Percentiles rank a stretch among this genome's conserved stretches.
Conservation (phyloP, 53 echinoderm and acorn worm genomes). For the Paracentrotus lividus region DNA sequence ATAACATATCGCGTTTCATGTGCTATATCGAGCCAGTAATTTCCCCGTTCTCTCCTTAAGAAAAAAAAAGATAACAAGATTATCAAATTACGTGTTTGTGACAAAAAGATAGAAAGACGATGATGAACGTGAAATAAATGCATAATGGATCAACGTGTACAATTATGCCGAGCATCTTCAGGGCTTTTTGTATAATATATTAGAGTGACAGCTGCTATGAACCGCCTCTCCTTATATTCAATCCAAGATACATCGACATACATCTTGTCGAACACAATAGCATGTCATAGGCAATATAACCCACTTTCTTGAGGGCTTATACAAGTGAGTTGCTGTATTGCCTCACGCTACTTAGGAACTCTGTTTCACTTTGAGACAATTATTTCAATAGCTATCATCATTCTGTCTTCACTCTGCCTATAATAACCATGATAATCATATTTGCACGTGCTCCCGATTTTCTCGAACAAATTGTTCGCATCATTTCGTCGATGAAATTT, state of each 20-base stretch:
- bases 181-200: not conserved
- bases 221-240: not conserved
- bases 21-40: constrained; percentile 40
- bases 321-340: not conserved
- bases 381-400: constrained; percentile 4
- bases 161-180: constrained; percentile 7
- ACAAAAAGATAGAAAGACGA: not conserved
- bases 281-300: not conserved
- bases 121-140: constrained; percentile 29
- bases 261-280: constrained; percentile 3
- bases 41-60: not conserved
- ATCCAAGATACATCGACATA: not conserved
- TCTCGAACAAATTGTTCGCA: not conserved
- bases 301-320: constrained; percentile 50
- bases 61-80: constrained; percentile 36
- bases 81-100: constrained; percentile 54
- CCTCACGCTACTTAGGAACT: not conserved
- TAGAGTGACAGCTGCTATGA: not conserved
- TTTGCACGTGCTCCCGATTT: not conserved
- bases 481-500: not conserved
- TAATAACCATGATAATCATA: not conserved
- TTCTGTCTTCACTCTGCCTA: not conserved
- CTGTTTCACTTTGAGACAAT: not conserved
- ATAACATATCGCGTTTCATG: constrained; percentile 48
- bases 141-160: constrained; percentile 33